Evolutionary conservation across 2,113 vertebrate species (phyloP).

Genomic region (Hemiprocne comata): DNA sequence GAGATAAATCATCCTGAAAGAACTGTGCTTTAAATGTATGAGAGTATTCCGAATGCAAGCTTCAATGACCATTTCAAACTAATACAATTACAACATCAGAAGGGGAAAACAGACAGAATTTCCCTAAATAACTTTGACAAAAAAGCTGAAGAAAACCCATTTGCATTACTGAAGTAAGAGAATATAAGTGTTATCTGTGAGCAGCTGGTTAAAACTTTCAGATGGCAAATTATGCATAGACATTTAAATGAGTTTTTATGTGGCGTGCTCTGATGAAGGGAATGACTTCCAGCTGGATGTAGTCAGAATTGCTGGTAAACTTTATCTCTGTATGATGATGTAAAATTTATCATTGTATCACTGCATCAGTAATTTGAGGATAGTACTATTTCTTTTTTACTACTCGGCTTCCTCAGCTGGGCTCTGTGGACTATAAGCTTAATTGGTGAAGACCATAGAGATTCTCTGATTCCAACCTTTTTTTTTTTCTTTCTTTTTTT

Average conservation of each 20-base stretch:
- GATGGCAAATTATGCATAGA: constrained; percentile 62
- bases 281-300: constrained; percentile 50
- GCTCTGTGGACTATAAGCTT: neutral
- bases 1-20: constrained; percentile 10
- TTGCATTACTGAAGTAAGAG: constrained; percentile 24
- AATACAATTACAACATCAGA: neutral
- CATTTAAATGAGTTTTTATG: constrained; percentile 61
- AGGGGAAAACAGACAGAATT: constrained; percentile 1
- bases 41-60: neutral
- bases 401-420: neutral
- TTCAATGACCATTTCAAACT: constrained; percentile 28
- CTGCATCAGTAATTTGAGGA: constrained; percentile 7
- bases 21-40: neutral
- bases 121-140: neutral
- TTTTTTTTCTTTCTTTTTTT: neutral
- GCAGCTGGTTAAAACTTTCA: constrained; percentile 63
- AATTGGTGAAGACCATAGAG: neutral
- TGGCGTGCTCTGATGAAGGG: constrained; percentile 27
- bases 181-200: neutral
- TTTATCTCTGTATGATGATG: constrained; percentile 28
- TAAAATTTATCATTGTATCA: constrained; percentile 41
- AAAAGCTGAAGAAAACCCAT: constrained; percentile 12
- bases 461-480: neutral
- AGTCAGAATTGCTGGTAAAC: constrained; percentile 44
- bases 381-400: neutral